Base-by-base conservation (phyloP, 2,888 invertebrate species). In the Antitype chi region DNA sequence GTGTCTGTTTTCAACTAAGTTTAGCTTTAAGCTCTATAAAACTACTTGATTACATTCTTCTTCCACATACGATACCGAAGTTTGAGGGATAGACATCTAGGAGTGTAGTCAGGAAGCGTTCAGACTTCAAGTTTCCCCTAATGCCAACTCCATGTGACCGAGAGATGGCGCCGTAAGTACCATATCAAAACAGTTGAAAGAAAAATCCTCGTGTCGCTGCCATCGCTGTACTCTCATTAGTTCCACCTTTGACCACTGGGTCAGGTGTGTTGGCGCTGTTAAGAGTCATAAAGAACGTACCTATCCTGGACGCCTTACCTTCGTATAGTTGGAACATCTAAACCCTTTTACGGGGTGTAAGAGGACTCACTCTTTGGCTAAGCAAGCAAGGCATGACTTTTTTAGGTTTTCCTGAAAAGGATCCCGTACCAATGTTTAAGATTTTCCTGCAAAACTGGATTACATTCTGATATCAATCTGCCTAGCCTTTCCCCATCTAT, bases 91-190 rank as follows among this genome's bases (percentile, higher is more conserved):
- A 66, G 83, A 69, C 83, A 83, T 83, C 83, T 83, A 80, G 71
- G 25, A 28, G n/a, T 32, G 5, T 9, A 43, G 13, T 25, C 53
- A 32, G 64, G 62, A 77, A 83, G 13, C 59, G 2, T 13, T 2
- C 6, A 74, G 5, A 47, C 15, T 25, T 57, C 11, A 17, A 17
- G 38, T 55, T 32, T 32, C 9, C 11, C 11, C 1, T 32, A 59
- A 52, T 15, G 69, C 4, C 2, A 15, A 13, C 8, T 53, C 20
- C 32, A 52, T 13, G 1, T 15, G 32, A 49, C 70, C 74, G 38
- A 77, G 6, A 83, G 83, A 83, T 83, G 83, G 81, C 83, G 62
- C 15, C 5, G 1, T 23, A 55, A n/a, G 43, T 20, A 17, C 17
- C 5, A 17, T 47, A 20, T 25, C n/a, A 20, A 20, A 25, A 47